These are phyloP conservation scores for Odontomyia ornata DNA, from an alignment of 2,888 invertebrate species.

Conservation along the genomic window DNA sequence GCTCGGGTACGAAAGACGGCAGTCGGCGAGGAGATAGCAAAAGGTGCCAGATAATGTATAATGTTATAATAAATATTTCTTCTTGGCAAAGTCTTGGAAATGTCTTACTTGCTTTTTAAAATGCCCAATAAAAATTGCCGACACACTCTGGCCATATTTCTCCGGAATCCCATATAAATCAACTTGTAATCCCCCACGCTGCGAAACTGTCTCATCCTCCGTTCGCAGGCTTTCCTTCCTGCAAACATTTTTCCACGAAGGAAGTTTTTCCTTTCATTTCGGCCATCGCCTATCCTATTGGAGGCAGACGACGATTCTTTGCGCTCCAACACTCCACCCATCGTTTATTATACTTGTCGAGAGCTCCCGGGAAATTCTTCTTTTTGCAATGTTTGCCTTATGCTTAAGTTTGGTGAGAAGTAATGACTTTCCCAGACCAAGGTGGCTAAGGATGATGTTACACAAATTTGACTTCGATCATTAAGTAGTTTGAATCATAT, in stretches of 20 bases:
- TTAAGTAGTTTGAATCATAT: too few species aligned
- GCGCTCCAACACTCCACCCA: not conserved
- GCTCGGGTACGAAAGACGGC: not conserved
- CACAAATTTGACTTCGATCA: too few species aligned
- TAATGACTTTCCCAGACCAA: too few species aligned
- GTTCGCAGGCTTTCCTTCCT: constrained; percentile 21
- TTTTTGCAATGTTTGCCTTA: not conserved
- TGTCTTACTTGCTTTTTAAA: constrained; percentile 65
- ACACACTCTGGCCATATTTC: constrained; percentile 66
- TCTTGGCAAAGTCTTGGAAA: constrained; percentile 52
- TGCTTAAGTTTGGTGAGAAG: too few species aligned
- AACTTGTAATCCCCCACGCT: constrained; percentile 66
- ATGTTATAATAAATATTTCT: constrained; percentile 54
- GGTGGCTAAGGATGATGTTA: too few species aligned
- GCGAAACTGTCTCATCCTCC: constrained; percentile 50
- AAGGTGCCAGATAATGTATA: constrained; percentile 48
- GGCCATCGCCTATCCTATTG: constrained; percentile 24
- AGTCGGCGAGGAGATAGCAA: constrained; percentile 20
- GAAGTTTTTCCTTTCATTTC: constrained; percentile 41
- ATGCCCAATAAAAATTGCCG: constrained; percentile 66
- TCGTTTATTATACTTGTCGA: not conserved
- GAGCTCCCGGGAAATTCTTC: not conserved
- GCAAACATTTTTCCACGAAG: constrained; percentile 29
- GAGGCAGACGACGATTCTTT: not conserved
- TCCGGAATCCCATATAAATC: constrained; percentile 66